Evolutionary conservation across 2,888 invertebrate genomes (phyloP).

Genomic region (Athrips mouffetella): DNA sequence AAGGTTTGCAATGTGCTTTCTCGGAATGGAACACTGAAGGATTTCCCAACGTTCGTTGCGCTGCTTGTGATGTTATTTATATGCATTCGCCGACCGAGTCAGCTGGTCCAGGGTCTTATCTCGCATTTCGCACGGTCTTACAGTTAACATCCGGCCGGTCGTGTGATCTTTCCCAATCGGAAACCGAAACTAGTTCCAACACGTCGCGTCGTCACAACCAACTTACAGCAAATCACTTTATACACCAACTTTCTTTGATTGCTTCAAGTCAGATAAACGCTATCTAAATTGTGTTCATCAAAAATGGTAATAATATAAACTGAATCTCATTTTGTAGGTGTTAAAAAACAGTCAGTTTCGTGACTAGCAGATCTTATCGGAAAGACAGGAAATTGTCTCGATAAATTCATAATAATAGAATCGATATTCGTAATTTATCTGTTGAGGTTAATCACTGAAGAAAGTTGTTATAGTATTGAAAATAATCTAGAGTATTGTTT

Average conservation of each 20-base stretch:
- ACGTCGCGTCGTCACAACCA: slow-evolving; percentile 4
- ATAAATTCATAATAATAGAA: not conserved
- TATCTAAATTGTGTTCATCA: not conserved
- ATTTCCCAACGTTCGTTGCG: not conserved
- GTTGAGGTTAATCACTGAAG: not conserved
- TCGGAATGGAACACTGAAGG: not conserved
- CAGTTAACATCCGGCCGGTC: slow-evolving; percentile 20
- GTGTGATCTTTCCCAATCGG: slow-evolving; percentile 10
- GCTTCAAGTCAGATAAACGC: slow-evolving; percentile 4
- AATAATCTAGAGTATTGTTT: not conserved
- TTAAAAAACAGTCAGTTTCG: slow-evolving; percentile 6
- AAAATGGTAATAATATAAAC: slow-evolving; percentile 5
- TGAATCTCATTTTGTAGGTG: slow-evolving; percentile 3
- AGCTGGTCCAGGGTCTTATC: slow-evolving; percentile 1
- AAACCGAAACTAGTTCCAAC: slow-evolving; percentile 16
- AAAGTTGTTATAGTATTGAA: not conserved
- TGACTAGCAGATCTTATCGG: slow-evolving; percentile 1
- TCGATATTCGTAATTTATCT: not conserved
- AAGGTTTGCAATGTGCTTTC: not conserved
- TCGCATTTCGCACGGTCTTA: slow-evolving; percentile 16
- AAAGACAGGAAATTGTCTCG: slow-evolving; percentile 3
- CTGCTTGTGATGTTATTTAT: not conserved
- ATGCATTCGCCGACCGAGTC: not conserved
- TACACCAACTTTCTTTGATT: slow-evolving; percentile 13
- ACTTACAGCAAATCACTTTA: not conserved